Conservation (phyloP, 2,797 vertebrate species). For the Geotria australis region DNA sequence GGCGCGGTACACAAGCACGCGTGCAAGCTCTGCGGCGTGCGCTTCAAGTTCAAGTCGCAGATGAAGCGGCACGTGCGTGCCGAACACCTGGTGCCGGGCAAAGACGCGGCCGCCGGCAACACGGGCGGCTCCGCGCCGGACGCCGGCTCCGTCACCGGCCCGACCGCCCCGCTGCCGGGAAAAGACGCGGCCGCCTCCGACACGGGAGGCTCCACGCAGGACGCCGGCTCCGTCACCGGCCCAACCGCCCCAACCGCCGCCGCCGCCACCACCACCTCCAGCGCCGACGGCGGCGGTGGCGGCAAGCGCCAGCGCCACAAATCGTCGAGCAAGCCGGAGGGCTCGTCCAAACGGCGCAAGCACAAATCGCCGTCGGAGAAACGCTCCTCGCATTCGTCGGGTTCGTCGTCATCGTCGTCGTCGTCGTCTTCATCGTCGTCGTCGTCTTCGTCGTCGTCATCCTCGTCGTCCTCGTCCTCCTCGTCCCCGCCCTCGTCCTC, state of each 20-base stretch:
- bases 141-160: too few species aligned
- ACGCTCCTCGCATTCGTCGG: background rate
- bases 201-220: background rate
- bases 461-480: background rate
- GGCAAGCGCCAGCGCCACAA: too few species aligned
- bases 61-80: background rate
- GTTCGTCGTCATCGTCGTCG: background rate
- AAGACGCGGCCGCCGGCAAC: too few species aligned
- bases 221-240: background rate
- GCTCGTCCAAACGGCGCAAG: too few species aligned
- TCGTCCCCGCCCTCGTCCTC: background rate
- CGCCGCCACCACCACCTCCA: background rate
- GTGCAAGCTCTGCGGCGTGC: background rate
- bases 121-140: too few species aligned
- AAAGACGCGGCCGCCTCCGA: background rate
- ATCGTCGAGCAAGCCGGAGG: too few species aligned
- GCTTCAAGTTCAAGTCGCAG: background rate
- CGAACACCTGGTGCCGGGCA: background rate
- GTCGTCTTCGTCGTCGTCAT: background rate
- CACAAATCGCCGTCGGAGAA: background rate
- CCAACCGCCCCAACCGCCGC: background rate
- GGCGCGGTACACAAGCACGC: background rate
- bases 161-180: too few species aligned
- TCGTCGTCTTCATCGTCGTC: background rate
- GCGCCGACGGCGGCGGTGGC: background rate